phyloP scores from a whole-genome alignment of 1,140 invertebrate genomes.

The Halesus radiatus region DNA sequence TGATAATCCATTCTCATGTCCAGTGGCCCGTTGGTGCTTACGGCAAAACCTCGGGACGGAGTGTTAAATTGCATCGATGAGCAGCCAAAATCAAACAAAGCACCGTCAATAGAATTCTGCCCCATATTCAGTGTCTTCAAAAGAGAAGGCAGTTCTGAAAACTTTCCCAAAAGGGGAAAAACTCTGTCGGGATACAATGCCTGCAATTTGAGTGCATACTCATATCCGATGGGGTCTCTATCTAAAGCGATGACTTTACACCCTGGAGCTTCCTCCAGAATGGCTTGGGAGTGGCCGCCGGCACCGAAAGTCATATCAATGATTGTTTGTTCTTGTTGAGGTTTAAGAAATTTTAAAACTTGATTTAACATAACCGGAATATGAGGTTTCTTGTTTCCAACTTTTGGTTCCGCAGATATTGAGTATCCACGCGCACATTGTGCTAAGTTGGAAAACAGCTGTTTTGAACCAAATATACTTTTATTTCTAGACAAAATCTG shows the following conservation, averaged over 20 bases:
- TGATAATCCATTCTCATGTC: constrained; percentile 96
- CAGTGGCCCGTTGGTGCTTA: constrained; percentile 87
- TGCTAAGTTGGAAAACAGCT: background rate
- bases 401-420: background rate
- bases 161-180: constrained; percentile 85
- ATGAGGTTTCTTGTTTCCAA: constrained; percentile 65
- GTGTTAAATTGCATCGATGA: constrained; percentile 96
- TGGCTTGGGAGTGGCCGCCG: constrained; percentile 85
- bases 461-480: background rate
- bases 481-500: constrained; percentile 26
- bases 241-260: constrained; percentile 87
- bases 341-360: constrained; percentile 78
- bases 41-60: constrained; percentile 85
- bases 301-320: constrained; percentile 96
- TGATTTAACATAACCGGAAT: constrained; percentile 81
- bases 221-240: constrained; percentile 85
- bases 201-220: constrained; percentile 76
- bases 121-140: constrained; percentile 73
- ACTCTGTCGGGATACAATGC: constrained; percentile 79
- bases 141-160: constrained; percentile 86
- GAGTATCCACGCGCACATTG: background rate
- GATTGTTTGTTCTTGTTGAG: constrained; percentile 73
- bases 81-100: constrained; percentile 95
- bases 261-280: constrained; percentile 73
- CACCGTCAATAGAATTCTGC: constrained; percentile 83